phyloP scores from a whole-genome alignment of 2,797 vertebrate genomes.

The Acrossocheilus fasciatus region DNA sequence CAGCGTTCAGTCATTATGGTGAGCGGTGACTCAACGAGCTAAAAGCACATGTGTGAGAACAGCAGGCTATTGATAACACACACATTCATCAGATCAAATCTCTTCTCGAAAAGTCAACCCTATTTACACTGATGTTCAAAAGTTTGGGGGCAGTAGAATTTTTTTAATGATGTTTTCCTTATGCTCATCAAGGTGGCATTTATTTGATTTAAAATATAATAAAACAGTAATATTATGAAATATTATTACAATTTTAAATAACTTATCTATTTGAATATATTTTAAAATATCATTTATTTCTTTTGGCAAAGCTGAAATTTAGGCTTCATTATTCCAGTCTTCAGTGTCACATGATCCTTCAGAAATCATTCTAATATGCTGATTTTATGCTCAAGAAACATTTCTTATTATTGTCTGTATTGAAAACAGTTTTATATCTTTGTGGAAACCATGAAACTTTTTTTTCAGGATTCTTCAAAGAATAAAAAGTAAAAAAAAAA shows the following conservation, averaged over 20 bases:
- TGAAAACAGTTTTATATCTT: background rate
- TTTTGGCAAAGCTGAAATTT: background rate
- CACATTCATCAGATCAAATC: background rate
- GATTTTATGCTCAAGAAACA: background rate
- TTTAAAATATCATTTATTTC: background rate
- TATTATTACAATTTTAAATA: background rate
- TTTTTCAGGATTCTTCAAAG: background rate
- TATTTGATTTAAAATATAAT: background rate
- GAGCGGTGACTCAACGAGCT: slow-evolving; percentile 27
- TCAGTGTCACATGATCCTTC: background rate
- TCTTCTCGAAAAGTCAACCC: background rate
- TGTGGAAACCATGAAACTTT: background rate
- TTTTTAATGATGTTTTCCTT: background rate
- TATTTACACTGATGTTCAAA: background rate
- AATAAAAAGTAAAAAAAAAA: background rate
- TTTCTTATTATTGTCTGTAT: background rate
- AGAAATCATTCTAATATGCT: background rate
- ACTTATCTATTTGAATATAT: background rate
- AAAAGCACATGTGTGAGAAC: slow-evolving; percentile 47
- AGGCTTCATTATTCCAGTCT: background rate
- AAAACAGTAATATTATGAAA: background rate
- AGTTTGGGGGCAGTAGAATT: background rate
- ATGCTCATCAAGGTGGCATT: background rate
- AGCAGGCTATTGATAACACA: slow-evolving; percentile 31
- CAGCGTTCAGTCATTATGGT: slow-evolving; percentile 9